Percentiles rank a stretch among this genome's conserved stretches.
phyloP scores from a whole-genome alignment of 1,140 invertebrate species.

The Ganaspis sp. region DNA sequence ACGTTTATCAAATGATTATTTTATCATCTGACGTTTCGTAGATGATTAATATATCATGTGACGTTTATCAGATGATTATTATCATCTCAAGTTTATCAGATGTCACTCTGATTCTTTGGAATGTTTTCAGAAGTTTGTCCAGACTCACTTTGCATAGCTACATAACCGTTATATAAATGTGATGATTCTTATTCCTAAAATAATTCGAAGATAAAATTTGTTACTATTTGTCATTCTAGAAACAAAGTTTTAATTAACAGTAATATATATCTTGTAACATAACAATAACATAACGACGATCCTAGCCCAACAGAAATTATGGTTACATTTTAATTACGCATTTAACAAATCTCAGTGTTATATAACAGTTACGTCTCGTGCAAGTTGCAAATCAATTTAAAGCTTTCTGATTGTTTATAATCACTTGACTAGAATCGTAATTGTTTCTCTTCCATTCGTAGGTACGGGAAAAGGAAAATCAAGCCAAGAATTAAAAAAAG shows the following conservation, averaged over 20 bases:
- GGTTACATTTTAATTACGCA: background rate
- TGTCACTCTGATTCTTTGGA: conserved; percentile 33
- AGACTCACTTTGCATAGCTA: background rate
- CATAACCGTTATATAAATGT: background rate
- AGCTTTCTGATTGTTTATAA: background rate
- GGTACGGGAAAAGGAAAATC: too few relatives aligned
- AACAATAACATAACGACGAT: conserved; percentile 10
- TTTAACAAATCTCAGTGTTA: background rate
- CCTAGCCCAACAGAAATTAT: background rate
- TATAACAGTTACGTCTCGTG: background rate
- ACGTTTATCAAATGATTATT: too few relatives aligned
- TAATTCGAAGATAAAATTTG: background rate
- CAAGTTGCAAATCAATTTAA: background rate
- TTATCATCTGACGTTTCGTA: too few relatives aligned
- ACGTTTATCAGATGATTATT: too few relatives aligned
- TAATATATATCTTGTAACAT: conserved; percentile 4
- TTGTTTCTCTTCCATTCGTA: background rate
- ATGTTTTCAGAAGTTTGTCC: background rate
- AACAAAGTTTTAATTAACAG: conserved; percentile 18
- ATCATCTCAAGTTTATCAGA: conserved; percentile 42
- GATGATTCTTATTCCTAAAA: background rate
- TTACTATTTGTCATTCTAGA: background rate
- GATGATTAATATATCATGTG: too few relatives aligned
- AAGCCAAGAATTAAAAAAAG: too few relatives aligned
- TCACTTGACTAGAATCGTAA: background rate